phyloP scores from a whole-genome alignment of 2,113 vertebrate genomes.

The Prietella phreatophila region DNA sequence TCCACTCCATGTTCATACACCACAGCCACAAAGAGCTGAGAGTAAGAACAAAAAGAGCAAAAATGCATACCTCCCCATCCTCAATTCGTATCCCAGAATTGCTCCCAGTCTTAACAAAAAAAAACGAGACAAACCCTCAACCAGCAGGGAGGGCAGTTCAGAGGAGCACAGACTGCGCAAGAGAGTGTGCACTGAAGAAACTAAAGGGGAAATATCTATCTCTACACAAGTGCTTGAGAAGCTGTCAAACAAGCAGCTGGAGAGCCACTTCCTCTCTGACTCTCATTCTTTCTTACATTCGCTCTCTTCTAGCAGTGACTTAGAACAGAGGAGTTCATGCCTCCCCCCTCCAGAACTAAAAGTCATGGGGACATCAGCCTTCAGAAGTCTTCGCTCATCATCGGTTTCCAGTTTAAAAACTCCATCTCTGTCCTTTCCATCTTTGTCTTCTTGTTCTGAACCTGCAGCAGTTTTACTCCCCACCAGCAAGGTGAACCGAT shows the following conservation, averaged over 20 bases:
- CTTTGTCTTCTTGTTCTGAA: not conserved
- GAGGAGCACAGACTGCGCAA: constrained; percentile 63
- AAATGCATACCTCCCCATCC: constrained; percentile 62
- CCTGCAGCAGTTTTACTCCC: not conserved
- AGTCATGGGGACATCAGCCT: not conserved
- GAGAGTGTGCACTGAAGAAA: constrained; percentile 61
- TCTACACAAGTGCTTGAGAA: constrained; percentile 38
- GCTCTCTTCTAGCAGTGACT: not conserved
- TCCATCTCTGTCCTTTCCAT: constrained; percentile 15
- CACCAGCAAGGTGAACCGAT: not conserved
- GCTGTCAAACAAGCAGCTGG: constrained; percentile 52
- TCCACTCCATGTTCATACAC: constrained; percentile 45
- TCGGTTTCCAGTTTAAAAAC: constrained; percentile 49
- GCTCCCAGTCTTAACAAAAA: constrained; percentile 69
- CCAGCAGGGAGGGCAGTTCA: constrained; percentile 8
- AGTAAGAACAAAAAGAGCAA: constrained; percentile 52
- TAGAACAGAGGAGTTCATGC: not conserved
- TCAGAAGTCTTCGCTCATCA: constrained; percentile 24
- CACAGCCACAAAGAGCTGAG: constrained; percentile 38
- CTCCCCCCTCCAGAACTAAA: constrained; percentile 27
- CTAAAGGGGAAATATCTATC: constrained; percentile 44
- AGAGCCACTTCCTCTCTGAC: constrained; percentile 5
- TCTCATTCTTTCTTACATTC: not conserved
- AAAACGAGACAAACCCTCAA: constrained; percentile 50
- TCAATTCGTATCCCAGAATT: constrained; percentile 69